Conservation (phyloP, 2,113 vertebrate species). For the Herpetotheres cachinnans region DNA sequence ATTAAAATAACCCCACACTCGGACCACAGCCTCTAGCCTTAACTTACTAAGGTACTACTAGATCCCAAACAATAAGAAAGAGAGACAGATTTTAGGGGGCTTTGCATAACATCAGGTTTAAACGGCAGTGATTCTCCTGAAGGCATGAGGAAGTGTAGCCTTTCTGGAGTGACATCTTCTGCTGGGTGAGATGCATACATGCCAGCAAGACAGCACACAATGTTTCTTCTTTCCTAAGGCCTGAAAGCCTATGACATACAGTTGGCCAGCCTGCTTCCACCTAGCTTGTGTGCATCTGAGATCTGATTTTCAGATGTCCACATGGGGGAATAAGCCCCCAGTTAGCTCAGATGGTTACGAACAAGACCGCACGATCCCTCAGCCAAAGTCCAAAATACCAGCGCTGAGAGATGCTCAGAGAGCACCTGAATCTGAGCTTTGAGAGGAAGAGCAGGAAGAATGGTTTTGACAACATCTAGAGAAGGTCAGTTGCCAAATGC, state of each 20-base stretch:
- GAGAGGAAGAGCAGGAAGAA: neutral
- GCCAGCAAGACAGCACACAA: neutral
- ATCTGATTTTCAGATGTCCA: neutral
- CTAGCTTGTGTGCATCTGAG: neutral
- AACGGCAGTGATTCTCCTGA: neutral
- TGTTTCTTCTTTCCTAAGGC: neutral
- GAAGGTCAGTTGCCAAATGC: neutral
- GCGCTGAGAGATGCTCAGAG: neutral
- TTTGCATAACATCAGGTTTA: neutral
- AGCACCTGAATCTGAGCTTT: neutral
- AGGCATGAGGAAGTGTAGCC: neutral
- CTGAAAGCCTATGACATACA: neutral
- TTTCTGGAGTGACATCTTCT: neutral
- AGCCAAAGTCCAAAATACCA: neutral
- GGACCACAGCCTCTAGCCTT: neutral
- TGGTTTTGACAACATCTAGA: neutral
- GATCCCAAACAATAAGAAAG: neutral
- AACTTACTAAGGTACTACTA: neutral
- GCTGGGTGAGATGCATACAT: fast-evolving
- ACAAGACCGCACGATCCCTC: fast-evolving
- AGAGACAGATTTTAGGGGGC: neutral
- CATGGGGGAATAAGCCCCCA: neutral
- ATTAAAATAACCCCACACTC: neutral
- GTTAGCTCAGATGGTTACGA: neutral
- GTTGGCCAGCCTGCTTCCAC: neutral